Evolutionary conservation across 2,113 vertebrate genomes (phyloP), one percentile per base, ranked within the genome.

Genomic region (Menidia beryllina): DNA sequence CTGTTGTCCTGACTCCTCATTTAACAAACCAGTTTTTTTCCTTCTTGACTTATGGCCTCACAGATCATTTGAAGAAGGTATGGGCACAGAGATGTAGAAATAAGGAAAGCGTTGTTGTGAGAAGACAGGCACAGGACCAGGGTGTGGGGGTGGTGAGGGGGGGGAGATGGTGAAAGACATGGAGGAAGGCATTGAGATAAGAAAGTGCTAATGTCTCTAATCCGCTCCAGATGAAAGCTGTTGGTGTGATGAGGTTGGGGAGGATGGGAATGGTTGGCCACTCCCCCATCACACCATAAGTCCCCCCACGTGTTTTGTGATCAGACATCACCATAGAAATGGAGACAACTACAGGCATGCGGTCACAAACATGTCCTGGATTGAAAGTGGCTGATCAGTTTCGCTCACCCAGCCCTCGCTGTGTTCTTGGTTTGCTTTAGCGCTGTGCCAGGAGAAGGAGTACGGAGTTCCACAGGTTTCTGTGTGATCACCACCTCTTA

Each of bases 151-250:
- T 55, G 73, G 21, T 80, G 75, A 80, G 61, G 43, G 56, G 17
- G 61, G 43, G 56, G 14, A 2, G 61, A 27, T 55, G 73, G 21
- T 80, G 75, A 80, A 66, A 82, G 82, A 87, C 11, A 6, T 1
- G 19, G 48, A 78, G 73, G 82, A 74, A 75, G 75, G 58, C 14
- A 6, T 26, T 38, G 52, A 84, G 86, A 88, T 88, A 88, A 88
- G 81, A 82, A 75, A 72, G 69, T 75, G 72, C 62, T 82, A 81
- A 81, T 86, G 83, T 81, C 71, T 81, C 57, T 82, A 84, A 88
- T 84, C 67, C 25, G 0, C 48, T 82, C 69, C 75, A 86, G 75
- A 83, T 86, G 79, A 88, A 78, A 86, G 85, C 65, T 51, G 30
- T 34, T 41, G 56, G 34, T 69, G 63, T 38, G 25, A 47, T 0